Conservation (phyloP, 2,888 invertebrate species). For the Syrista parreyssii region DNA sequence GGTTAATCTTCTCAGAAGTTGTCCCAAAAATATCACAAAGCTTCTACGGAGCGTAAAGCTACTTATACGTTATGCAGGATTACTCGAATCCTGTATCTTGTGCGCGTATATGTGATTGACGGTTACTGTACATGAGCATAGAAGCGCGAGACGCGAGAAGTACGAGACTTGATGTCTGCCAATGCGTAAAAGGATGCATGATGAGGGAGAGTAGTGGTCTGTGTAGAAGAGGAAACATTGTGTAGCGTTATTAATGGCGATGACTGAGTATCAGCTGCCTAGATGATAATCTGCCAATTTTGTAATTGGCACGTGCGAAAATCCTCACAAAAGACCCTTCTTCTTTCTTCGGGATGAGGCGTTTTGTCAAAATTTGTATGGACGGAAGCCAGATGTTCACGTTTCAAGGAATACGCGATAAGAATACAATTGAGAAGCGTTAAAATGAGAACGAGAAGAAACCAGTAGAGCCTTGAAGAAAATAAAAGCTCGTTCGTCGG, state of each 20-base stretch:
- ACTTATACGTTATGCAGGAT: slow-evolving; percentile 31
- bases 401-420: not conserved
- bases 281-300: slow-evolving; percentile 12
- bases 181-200: not conserved
- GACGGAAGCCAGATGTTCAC: not conserved
- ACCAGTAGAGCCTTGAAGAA: not conserved
- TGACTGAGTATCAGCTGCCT: slow-evolving; percentile 13
- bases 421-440: not conserved
- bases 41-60: slow-evolving; percentile 42
- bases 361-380: not conserved
- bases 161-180: slow-evolving; percentile 12
- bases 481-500: slow-evolving; percentile 1
- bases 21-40: slow-evolving; percentile 58
- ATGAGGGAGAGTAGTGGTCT: not conserved
- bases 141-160: no score
- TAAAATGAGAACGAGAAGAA: not conserved
- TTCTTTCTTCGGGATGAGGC: not conserved
- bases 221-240: not conserved
- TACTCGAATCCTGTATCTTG: slow-evolving; percentile 25
- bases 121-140: not conserved
- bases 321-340: not conserved
- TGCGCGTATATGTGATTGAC: not conserved
- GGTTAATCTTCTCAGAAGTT: slow-evolving; percentile 60
- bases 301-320: slow-evolving; percentile 3
- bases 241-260: slow-evolving; percentile 12